phyloP scores from a whole-genome alignment of 2,113 vertebrate genomes.

The Pyrgilauda ruficollis region DNA sequence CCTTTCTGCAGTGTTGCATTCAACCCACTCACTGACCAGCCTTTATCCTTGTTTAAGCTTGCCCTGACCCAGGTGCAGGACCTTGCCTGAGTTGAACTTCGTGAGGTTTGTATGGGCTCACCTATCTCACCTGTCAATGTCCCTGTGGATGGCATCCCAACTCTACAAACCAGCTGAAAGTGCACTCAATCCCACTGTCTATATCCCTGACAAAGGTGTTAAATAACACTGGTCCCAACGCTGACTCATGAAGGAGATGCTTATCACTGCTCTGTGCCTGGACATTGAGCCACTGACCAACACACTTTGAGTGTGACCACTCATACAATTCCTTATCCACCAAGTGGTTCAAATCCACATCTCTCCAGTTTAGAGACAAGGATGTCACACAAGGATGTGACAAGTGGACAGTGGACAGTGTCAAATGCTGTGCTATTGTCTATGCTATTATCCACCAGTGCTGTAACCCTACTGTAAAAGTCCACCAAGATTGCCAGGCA shows the following conservation, averaged over 20 bases:
- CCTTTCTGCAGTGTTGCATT: background rate
- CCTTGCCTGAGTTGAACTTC: background rate
- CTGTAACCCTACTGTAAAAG: background rate
- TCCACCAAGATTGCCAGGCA: background rate
- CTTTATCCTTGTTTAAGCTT: background rate
- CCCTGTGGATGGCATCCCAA: background rate
- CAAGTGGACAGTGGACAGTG: too few species aligned
- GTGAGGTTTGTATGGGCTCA: background rate
- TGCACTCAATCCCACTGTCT: background rate
- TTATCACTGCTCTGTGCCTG: background rate
- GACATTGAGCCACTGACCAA: background rate
- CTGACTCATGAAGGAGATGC: fast-evolving
- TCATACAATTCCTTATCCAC: background rate
- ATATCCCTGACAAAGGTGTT: background rate
- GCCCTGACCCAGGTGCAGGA: background rate
- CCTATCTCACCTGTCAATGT: background rate
- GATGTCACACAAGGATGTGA: background rate
- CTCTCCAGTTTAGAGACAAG: background rate
- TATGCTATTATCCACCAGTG: background rate
- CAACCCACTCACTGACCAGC: fast-evolving
- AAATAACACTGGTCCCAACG: fast-evolving
- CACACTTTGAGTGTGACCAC: background rate
- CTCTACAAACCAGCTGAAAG: background rate
- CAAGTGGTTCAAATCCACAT: background rate
- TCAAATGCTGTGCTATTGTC: background rate